Evolutionary conservation across 2,113 vertebrate species (phyloP).

Genomic region (Entomyzon cyanotis): DNA sequence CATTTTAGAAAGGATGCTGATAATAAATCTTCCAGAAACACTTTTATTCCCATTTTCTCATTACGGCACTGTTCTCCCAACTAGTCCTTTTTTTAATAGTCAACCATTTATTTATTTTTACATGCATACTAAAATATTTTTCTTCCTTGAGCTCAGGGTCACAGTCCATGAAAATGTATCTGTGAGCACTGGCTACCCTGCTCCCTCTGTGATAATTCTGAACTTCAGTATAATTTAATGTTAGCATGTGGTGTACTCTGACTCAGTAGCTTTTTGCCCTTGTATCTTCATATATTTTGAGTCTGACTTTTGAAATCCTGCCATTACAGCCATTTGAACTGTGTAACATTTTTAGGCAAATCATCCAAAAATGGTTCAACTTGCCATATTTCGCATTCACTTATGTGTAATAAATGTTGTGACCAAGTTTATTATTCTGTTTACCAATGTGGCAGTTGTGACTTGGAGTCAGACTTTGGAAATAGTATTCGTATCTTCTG

Average conservation of each 20-base stretch:
- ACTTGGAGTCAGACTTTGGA: not conserved
- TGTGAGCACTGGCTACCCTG: not conserved
- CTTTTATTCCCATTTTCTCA: conserved; percentile 75
- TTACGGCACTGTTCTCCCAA: conserved; percentile 53
- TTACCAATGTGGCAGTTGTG: not conserved
- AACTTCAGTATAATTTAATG: not conserved
- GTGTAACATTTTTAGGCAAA: not conserved
- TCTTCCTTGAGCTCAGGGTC: conserved; percentile 24
- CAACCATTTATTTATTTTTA: conserved; percentile 25
- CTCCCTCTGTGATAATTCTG: not conserved
- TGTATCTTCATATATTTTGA: not conserved
- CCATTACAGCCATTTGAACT: not conserved
- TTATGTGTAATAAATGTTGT: not conserved
- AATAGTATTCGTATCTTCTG: not conserved
- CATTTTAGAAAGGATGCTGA: conserved; percentile 68
- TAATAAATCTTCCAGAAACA: conserved; percentile 79
- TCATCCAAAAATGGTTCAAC: not conserved
- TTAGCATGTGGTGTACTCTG: accelerated
- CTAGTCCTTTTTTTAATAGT: conserved; percentile 10
- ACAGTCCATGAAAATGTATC: not conserved
- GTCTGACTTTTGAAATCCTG: not conserved
- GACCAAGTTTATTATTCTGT: not conserved
- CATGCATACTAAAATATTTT: not conserved
- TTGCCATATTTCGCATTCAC: not conserved
- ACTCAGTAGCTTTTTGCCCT: not conserved